Percentiles rank a stretch among this genome's conserved stretches.
Evolutionary conservation across 2,113 vertebrate genomes (phyloP).

Genomic region (Heterochromis multidens): DNA sequence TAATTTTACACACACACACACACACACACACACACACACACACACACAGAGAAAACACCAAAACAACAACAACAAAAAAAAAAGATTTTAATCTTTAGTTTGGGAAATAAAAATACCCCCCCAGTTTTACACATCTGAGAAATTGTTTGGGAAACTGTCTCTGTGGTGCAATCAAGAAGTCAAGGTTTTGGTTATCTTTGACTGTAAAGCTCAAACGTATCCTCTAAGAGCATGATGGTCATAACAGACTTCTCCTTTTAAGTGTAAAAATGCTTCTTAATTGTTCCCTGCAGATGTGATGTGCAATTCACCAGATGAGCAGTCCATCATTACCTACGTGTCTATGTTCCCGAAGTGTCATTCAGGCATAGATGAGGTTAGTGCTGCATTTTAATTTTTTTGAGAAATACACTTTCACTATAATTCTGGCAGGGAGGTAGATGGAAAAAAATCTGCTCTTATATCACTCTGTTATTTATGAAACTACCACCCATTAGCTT

Average conservation of each 20-base stretch:
- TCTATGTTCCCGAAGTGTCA: conserved; percentile 84
- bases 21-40: no score
- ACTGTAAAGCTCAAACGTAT: no score
- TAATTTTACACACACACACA: no score
- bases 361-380: conserved; percentile 78
- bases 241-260: not conserved
- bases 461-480: not conserved
- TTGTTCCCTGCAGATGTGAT: conserved; percentile 75
- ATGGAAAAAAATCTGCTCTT: accelerated
- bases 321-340: conserved; percentile 88
- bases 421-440: not conserved
- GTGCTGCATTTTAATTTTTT: not conserved
- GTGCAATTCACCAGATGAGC: conserved; percentile 82
- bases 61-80: no score
- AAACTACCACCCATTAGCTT: not conserved
- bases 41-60: no score
- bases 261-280: not conserved
- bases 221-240: not conserved
- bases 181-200: no score
- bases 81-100: no score
- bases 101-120: no score
- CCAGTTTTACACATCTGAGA: no score
- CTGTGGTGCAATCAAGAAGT: no score
- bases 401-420: not conserved
- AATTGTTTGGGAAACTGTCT: no score